Conservation (phyloP, 1,140 invertebrate genomes). For the Asbolus verrucosus region DNA sequence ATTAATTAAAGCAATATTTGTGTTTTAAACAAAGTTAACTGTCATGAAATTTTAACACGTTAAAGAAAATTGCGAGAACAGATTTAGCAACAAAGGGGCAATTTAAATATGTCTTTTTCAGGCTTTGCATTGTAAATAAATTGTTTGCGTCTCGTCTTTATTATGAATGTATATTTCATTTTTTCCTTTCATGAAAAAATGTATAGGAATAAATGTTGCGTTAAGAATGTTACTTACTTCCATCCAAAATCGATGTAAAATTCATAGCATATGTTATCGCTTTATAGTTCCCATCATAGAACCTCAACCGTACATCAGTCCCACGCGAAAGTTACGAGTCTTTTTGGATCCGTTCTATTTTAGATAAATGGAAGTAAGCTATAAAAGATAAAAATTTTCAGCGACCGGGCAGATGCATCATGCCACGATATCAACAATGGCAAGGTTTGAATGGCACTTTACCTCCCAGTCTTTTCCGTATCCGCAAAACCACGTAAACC, state of each 20-base stretch:
- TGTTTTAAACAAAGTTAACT: too few species aligned
- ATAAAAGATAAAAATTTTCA: conserved; percentile 38
- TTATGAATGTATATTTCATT: too few species aligned
- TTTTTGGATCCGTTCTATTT: conserved; percentile 32
- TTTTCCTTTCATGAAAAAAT: too few species aligned
- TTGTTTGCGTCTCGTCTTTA: too few species aligned
- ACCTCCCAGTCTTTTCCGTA: conserved; percentile 27
- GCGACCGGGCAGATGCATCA: conserved; percentile 27
- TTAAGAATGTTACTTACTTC: conserved; percentile 1
- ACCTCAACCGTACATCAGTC: conserved; percentile 30
- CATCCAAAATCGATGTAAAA: conserved; percentile 19
- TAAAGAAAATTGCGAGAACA: too few species aligned
- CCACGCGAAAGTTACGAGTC: conserved; percentile 20
- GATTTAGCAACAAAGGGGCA: too few species aligned
- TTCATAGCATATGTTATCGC: conserved; percentile 21
- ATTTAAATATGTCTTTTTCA: too few species aligned
- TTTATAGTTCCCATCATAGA: conserved; percentile 32
- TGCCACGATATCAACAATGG: conserved; percentile 17
- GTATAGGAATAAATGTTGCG: neutral
- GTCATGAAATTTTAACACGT: too few species aligned
- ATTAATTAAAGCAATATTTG: too few species aligned
- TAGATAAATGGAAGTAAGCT: conserved; percentile 35
- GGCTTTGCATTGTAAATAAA: too few species aligned
- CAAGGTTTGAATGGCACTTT: conserved; percentile 22
- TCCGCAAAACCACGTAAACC: conserved; percentile 22